Evolutionary conservation across 1,140 invertebrate genomes (phyloP), one percentile per base, ranked within the genome.

Genomic region (Diploscapter pachys): DNA sequence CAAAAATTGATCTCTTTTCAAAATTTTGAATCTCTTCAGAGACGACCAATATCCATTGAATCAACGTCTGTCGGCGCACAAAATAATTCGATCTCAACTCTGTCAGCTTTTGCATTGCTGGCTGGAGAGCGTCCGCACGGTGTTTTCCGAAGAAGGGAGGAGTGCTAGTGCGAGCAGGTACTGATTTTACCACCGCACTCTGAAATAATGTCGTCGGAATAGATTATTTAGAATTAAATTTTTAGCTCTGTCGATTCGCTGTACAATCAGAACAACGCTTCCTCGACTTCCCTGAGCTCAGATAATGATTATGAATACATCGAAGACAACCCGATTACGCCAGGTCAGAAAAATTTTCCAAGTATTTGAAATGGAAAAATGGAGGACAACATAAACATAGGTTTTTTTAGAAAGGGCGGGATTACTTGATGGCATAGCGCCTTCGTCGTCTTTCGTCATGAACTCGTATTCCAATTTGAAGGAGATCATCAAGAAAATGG

Each of bases 51-150:
- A 75, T 59, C 11, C 72, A 6, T 49, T 56, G 49, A 56, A 73
- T n/a, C 56, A 48, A 6, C 5, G 72, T 5, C 13, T 13, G 5
- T 49, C 11, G 8, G 59, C 48, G 48, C 71, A 72, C 50, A 51
- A 9, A 13, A 56, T 69, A 6, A 71, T 72, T 11, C 63, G 71
- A 13, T 31, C 9, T 5, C 71, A 72, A 48, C 71, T 72, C 5
- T 71, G 56, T 3, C 66, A 68, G 2, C 9, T 72, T 8, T 63
- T 72, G 6, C 71, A 72, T 49, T 72, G 73, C 54, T 76, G 75
- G 74, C 75, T 76, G 49, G 73, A 76, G 53, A 65, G 59, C 6
- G 51, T 76, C n/a, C 57, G 75, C 13, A 59, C 65, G 4, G 73
- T 76, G 5, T 63, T 76, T 48, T 61, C 55, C 52, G 73, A 76